Base-by-base conservation (phyloP, 2,797 vertebrate species). In the Trematomus bernacchii region DNA sequence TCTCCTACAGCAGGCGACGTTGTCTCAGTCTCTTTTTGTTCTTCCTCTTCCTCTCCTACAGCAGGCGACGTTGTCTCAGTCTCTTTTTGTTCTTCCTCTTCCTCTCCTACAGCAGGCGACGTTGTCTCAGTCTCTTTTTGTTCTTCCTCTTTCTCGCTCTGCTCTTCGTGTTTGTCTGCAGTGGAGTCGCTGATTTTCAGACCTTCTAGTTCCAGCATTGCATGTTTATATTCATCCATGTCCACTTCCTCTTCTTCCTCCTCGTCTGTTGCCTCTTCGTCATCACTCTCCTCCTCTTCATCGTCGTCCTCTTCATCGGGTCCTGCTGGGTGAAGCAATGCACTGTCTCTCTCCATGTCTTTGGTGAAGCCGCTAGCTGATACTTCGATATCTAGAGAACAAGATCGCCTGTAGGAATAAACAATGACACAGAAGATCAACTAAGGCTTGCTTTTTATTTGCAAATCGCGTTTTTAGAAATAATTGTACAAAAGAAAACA, bases 341-440 rank as follows among this genome's bases (percentile, higher is more conserved):
- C 93, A 85, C 87, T 93, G 51, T 98, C 95, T 86, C 92, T 91
- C 83, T 97, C 93, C 87, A 98, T 84, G 66, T 98, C 96, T 91
- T 98, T 99, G 40, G 96, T 94, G 85, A 95, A 99, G 67, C 98
- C 98, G 0, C 98, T 99, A 71, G 96, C 98, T 66, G 96, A 96
- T 75, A 99, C 96, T 84, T 98, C 97, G 21, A 96, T 90, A 53
- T 99, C 98, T 15, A 99, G 93, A 79, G 93, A 97, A 78, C 81
- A 93, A 23, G 97, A 93, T 21, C 94, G 96, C 85, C 98, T 99
- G 85, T 2, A 27, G 61, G 46, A 84, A 71, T 8, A 47, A 61
- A 69, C 10, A 48, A 19, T 6, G 15, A 80, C 16, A 58, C 13
- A 67, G 44, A 15, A 53, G 15, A 58, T 66, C 12, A 48, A 16